Percentiles rank a stretch among this genome's conserved stretches.
These are phyloP conservation scores for Ectemnius lituratus DNA, from an alignment of 2,888 invertebrate genomes.

Conservation along the genomic window DNA sequence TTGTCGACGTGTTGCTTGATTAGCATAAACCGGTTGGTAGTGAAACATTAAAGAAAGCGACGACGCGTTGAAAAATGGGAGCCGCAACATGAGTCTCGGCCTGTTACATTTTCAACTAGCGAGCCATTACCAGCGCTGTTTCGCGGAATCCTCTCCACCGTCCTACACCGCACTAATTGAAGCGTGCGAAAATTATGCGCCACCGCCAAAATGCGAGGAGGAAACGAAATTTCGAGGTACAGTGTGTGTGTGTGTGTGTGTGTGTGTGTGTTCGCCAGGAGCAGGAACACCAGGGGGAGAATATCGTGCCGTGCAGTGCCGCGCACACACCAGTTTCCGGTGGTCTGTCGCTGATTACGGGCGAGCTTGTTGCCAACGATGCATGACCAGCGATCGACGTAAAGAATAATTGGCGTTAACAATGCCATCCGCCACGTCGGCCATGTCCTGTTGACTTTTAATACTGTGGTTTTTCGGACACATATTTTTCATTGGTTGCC, in stretches of 20 bases:
- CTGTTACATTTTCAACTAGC: not conserved
- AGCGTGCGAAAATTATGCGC: slow-evolving; percentile 4
- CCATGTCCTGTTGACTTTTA: too few relatives aligned
- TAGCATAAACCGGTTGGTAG: not conserved
- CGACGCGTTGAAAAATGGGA: too few relatives aligned
- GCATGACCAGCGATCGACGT: not conserved
- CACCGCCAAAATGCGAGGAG: not conserved
- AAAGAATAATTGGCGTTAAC: slow-evolving; percentile 2
- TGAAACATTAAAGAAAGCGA: not conserved
- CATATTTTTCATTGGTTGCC: too few relatives aligned
- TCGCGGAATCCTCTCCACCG: too few relatives aligned
- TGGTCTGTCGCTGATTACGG: slow-evolving; percentile 2
- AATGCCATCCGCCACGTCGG: not conserved
- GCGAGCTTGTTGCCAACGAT: not conserved
- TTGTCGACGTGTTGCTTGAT: not conserved
- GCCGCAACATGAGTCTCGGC: too few relatives aligned
- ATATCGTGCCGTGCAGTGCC: not conserved
- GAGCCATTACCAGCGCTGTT: not conserved
- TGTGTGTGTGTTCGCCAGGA: too few relatives aligned
- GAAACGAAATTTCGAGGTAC: not conserved
- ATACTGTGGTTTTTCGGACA: too few relatives aligned
- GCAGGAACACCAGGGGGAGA: not conserved
- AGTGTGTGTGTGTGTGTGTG: too few relatives aligned
- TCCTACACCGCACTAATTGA: not conserved
- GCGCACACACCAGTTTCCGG: slow-evolving; percentile 2